A percentile compares a stretch with the other conserved stretches of the same genome.
Evolutionary conservation across 2,888 invertebrate species (phyloP).

Genomic region (Didymodactylos carnosus): DNA sequence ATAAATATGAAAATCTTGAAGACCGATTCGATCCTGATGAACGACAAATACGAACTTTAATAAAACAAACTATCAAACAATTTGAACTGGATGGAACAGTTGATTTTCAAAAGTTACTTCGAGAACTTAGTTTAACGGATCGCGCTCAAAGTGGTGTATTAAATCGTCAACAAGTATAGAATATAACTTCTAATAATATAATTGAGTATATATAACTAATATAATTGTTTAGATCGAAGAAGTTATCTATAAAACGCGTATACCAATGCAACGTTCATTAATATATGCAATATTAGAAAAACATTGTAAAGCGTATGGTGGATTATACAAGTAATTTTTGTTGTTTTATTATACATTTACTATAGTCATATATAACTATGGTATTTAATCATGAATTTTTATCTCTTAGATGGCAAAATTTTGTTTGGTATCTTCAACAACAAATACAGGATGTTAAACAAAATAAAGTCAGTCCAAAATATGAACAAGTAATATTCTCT

Average conservation of each 20-base stretch:
- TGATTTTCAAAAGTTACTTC: not conserved
- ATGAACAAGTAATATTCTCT: not conserved
- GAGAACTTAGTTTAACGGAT: not conserved
- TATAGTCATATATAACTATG: too few relatives aligned
- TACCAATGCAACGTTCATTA: slow-evolving; percentile 13
- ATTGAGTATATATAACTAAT: too few relatives aligned
- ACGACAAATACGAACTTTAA: not conserved
- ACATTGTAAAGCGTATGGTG: slow-evolving; percentile 2
- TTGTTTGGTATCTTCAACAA: not conserved
- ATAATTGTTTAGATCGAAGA: slow-evolving; percentile 8
- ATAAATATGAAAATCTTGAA: too few relatives aligned
- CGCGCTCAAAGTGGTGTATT: not conserved
- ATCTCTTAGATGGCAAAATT: not conserved
- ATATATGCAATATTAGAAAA: slow-evolving; percentile 10
- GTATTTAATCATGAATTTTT: not conserved
- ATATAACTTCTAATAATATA: too few relatives aligned
- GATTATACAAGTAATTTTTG: slow-evolving; percentile 5
- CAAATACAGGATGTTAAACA: not conserved
- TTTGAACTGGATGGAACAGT: not conserved
- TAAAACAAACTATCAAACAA: not conserved
- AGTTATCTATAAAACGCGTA: slow-evolving; percentile 11
- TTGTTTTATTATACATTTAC: too few relatives aligned
- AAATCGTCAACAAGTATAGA: slow-evolving; percentile 2
- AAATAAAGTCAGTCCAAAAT: not conserved
- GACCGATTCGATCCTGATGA: not conserved